Evolutionary conservation across 2,113 vertebrate genomes (phyloP).

Genomic region (Tragelaphus buxtoni): DNA sequence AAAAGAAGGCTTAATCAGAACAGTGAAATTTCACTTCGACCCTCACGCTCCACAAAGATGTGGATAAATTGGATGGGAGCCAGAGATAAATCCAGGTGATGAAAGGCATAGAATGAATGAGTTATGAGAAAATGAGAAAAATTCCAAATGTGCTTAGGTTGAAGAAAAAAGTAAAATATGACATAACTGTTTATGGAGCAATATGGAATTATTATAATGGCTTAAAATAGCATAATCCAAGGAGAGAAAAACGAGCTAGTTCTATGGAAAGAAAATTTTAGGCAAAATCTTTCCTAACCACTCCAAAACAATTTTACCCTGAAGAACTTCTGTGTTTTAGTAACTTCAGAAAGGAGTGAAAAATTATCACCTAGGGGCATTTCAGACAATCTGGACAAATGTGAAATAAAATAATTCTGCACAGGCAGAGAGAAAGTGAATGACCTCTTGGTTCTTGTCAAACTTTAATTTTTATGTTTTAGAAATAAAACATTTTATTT

Average conservation of each 20-base stretch:
- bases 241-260: neutral
- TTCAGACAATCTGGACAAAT: constrained; percentile 38
- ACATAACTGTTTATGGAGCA: constrained; percentile 8
- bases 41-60: neutral
- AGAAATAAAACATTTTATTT: constrained; percentile 56
- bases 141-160: constrained; percentile 7
- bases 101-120: constrained; percentile 29
- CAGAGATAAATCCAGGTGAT: constrained; percentile 43
- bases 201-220: constrained; percentile 25
- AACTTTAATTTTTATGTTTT: constrained; percentile 63
- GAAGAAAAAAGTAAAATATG: neutral
- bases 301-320: neutral
- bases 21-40: neutral
- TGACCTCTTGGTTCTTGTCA: constrained; percentile 43
- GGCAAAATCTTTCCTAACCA: neutral
- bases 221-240: constrained; percentile 31
- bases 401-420: constrained; percentile 34
- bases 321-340: constrained; percentile 32
- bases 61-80: constrained; percentile 9
- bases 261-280: neutral
- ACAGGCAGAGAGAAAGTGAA: neutral
- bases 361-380: neutral
- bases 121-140: constrained; percentile 40
- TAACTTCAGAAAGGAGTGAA: constrained; percentile 34
- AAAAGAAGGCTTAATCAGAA: neutral